Evolutionary conservation across 2,888 invertebrate genomes (phyloP).

Genomic region (Agrilus cyanescens): DNA sequence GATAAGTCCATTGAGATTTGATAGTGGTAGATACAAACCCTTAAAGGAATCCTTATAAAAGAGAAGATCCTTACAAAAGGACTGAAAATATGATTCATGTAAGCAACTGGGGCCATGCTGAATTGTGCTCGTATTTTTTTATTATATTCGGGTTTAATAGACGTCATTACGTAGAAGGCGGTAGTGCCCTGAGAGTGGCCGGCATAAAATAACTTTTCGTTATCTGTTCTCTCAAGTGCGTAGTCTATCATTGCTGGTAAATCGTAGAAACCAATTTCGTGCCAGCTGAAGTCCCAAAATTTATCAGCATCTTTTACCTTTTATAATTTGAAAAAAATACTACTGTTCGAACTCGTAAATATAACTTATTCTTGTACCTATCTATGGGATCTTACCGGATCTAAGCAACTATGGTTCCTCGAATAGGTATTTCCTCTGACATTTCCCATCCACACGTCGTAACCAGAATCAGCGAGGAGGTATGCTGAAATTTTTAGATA

Average conservation of each 20-base stretch:
- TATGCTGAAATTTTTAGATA: slow-evolving; percentile 33
- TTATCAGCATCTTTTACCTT: slow-evolving; percentile 5
- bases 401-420: slow-evolving; percentile 34
- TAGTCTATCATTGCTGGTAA: slow-evolving; percentile 68
- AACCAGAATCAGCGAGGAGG: slow-evolving; percentile 36
- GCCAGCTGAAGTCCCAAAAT: slow-evolving; percentile 47
- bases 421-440: slow-evolving; percentile 48
- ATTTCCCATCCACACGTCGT: slow-evolving; percentile 47
- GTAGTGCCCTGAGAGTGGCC: slow-evolving; percentile 13
- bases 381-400: neutral
- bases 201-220: slow-evolving; percentile 9
- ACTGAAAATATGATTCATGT: slow-evolving; percentile 27
- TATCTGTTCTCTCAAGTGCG: slow-evolving; percentile 30
- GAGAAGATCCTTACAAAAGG: slow-evolving; percentile 21
- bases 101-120: slow-evolving; percentile 61
- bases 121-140: slow-evolving; percentile 37
- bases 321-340: neutral
- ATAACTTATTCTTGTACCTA: no score
- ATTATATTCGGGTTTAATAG: slow-evolving; percentile 8
- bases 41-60: slow-evolving; percentile 22
- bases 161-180: slow-evolving; percentile 6
- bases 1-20: no score
- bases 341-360: neutral
- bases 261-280: slow-evolving; percentile 66
- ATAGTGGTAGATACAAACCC: neutral